Evolutionary conservation across 1,140 invertebrate species (phyloP).

Genomic region (Bombus sylvicola): DNA sequence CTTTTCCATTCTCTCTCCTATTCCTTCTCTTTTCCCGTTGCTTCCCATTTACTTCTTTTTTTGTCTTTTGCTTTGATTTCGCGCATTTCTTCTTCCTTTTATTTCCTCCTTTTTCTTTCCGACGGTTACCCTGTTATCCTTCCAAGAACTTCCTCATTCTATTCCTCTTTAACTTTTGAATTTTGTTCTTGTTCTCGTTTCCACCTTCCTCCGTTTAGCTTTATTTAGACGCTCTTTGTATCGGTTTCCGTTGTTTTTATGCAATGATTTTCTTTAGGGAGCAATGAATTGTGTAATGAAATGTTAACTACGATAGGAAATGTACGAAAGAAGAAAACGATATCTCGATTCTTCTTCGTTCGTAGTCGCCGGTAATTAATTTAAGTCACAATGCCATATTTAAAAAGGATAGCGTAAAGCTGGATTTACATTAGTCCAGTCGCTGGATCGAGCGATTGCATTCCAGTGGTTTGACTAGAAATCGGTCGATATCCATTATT

Average conservation of each 20-base stretch:
- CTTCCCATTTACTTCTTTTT: slow-evolving; percentile 7
- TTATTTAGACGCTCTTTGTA: background rate
- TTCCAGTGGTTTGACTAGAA: too few relatives aligned
- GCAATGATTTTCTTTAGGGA: background rate
- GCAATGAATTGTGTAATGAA: background rate
- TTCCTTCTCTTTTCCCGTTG: background rate
- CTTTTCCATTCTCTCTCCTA: background rate
- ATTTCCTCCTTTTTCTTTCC: too few relatives aligned
- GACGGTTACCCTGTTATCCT: background rate
- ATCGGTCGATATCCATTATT: too few relatives aligned
- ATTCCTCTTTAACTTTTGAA: background rate
- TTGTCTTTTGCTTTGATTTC: slow-evolving; percentile 28
- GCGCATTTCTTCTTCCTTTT: background rate
- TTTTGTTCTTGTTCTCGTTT: background rate
- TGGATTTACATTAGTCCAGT: too few relatives aligned
- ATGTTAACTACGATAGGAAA: background rate
- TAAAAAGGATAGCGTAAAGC: too few relatives aligned
- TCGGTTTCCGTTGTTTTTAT: background rate
- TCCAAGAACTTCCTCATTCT: background rate
- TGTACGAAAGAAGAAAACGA: background rate
- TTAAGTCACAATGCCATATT: background rate
- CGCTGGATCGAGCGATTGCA: too few relatives aligned
- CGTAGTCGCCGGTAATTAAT: background rate
- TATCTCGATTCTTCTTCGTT: background rate
- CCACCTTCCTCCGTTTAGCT: background rate